Evolutionary conservation across 2,113 vertebrate genomes (phyloP).

Genomic region (Pygoscelis antarcticus): DNA sequence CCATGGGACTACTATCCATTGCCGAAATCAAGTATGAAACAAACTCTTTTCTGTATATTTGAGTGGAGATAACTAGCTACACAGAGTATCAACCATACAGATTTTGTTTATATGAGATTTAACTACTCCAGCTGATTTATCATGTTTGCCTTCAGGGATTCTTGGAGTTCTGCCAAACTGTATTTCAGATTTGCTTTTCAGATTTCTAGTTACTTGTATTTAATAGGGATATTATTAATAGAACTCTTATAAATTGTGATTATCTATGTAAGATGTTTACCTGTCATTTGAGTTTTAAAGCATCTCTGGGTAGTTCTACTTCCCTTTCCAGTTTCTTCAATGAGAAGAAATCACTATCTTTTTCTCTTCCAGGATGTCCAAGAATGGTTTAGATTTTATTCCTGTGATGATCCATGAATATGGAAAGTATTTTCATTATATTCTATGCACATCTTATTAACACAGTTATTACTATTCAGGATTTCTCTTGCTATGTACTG

Average conservation of each 20-base stretch:
- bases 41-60: neutral
- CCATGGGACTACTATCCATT: neutral
- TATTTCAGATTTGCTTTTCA: neutral
- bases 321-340: neutral
- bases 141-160: neutral
- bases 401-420: neutral
- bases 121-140: neutral
- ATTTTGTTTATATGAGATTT: neutral
- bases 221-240: neutral
- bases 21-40: neutral
- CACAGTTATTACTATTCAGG: neutral
- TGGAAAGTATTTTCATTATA: neutral
- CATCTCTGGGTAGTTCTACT: neutral
- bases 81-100: neutral
- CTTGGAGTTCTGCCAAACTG: neutral
- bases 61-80: neutral
- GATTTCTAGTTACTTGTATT: neutral
- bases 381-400: neutral
- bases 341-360: neutral
- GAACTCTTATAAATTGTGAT: neutral
- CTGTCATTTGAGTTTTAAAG: neutral
- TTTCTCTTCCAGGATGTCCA: neutral
- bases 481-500: neutral
- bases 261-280: neutral
- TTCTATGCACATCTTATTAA: neutral